Base-by-base conservation (phyloP, 1,140 invertebrate species). In the Drosophila rhopaloa region DNA sequence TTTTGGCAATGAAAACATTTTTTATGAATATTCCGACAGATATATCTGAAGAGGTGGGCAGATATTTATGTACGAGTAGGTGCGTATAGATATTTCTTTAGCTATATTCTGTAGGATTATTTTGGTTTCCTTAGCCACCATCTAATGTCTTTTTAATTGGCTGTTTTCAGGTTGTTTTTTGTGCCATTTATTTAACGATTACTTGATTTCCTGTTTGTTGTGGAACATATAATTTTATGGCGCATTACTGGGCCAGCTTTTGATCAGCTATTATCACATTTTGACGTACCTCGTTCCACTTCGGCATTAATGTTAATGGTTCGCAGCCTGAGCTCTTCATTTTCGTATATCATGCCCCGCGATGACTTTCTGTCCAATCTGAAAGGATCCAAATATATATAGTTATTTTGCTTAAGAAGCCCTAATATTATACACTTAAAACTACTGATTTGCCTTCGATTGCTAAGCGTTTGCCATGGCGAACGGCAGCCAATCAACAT, bases 291-390 rank as follows among this genome's bases (percentile, higher is more conserved):
- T 95, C 96, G 94, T 93, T 98, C 97, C 29, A 98, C 96, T 93
- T 98, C 97, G n/a, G 97, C 97, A 93, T 97, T 97, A 84, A 98
- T 98, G 85, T 97, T 96, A 89, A 98, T 97, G 24, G 97, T 98
- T 71, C 97, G 95, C 83, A 98, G 93, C 79, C 97, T 93, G n/a
- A 98, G 94, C 91, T 97, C 97, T 92, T 98, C 97, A 93, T 98
- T 98, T 93, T 98, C 97, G 93, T 96, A 97, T 80, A 97, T 95
- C 96, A 97, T 97, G 55, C 96, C 96, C 77, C 96, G 94, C 24
- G 96, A 96, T 19, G 96, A 97, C 92, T 96, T 97, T 75, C 96
- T 94, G 93, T 97, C 96, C 93, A 97, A 95, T 92, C 95, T 95
- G 92, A 27, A 92, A 93, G 24, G 43, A 48, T 66, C 19, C 8